Conservation (phyloP, 2,888 invertebrate genomes). For the Embidobia sp. region DNA sequence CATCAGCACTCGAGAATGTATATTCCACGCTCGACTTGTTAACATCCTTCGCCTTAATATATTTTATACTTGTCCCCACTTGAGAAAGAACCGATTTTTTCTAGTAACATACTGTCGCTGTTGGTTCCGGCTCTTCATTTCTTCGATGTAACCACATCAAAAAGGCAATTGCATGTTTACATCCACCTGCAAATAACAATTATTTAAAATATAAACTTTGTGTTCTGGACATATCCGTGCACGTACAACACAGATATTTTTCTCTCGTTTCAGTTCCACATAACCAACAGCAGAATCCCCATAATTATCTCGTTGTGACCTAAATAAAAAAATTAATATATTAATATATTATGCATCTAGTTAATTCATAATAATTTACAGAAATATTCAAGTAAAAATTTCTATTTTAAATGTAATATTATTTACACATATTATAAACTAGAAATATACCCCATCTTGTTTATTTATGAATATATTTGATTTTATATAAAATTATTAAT, state of each 20-base stretch:
- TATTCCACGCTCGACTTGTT: not conserved
- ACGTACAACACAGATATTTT: not conserved
- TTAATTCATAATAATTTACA: too few relatives aligned
- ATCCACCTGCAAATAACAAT: constrained; percentile 38
- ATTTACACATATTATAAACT: too few relatives aligned
- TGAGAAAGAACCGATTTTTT: constrained; percentile 55
- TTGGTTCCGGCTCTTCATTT: constrained; percentile 63
- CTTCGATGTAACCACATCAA: constrained; percentile 65
- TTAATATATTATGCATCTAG: too few relatives aligned
- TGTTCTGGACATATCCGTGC: constrained; percentile 39
- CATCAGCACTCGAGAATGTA: not conserved
- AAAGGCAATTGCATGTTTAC: constrained; percentile 61
- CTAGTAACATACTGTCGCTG: constrained; percentile 61
- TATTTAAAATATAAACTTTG: not conserved
- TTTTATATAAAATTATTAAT: too few relatives aligned
- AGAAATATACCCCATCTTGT: too few relatives aligned
- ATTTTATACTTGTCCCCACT: constrained; percentile 46
- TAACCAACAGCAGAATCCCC: constrained; percentile 30
- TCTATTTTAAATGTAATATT: too few relatives aligned
- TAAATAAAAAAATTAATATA: constrained; percentile 1
- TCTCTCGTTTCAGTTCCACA: constrained; percentile 16
- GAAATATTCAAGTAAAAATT: too few relatives aligned
- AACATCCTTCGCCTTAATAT: constrained; percentile 18
- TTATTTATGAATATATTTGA: too few relatives aligned
- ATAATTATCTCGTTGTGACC: constrained; percentile 31